Percentiles rank a stretch among this genome's conserved stretches.
phyloP scores from a whole-genome alignment of 2,888 invertebrate genomes.

The Ichneumoninae sp. region DNA sequence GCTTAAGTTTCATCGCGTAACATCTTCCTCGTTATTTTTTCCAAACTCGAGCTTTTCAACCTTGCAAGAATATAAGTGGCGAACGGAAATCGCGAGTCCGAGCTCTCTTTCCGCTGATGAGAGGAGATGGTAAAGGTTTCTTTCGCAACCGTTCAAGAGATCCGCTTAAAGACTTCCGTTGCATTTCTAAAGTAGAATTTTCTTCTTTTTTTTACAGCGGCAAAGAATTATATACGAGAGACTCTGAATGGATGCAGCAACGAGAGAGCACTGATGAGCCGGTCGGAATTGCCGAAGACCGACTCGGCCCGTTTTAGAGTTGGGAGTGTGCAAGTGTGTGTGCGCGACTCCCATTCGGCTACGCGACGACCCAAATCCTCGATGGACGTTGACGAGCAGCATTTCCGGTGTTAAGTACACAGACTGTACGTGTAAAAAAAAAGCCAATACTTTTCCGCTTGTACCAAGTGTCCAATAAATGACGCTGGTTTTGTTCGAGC shows the following conservation, averaged over 20 bases:
- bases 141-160: conserved; percentile 19
- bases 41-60: not conserved
- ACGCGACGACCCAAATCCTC: not conserved
- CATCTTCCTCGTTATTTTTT: not conserved
- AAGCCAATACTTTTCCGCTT: not conserved
- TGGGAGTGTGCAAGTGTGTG: not conserved
- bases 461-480: not conserved
- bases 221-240: conserved; percentile 21
- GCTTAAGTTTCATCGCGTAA: not conserved
- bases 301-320: conserved; percentile 4
- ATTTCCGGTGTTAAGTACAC: not conserved
- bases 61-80: not conserved
- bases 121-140: conserved; percentile 10
- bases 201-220: not conserved
- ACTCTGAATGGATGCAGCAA: conserved; percentile 11
- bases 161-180: conserved; percentile 45
- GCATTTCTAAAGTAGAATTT: conserved; percentile 19
- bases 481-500: not conserved
- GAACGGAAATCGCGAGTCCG: conserved; percentile 12
- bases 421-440: not conserved
- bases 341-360: not conserved
- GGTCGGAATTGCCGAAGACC: conserved; percentile 35
- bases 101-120: conserved; percentile 1
- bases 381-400: not conserved
- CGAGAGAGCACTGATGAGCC: conserved; percentile 32